Evolutionary conservation across 92 coral and sea anemone genomes (phyloP).

Genomic region (Palythoa heliodiscus): DNA sequence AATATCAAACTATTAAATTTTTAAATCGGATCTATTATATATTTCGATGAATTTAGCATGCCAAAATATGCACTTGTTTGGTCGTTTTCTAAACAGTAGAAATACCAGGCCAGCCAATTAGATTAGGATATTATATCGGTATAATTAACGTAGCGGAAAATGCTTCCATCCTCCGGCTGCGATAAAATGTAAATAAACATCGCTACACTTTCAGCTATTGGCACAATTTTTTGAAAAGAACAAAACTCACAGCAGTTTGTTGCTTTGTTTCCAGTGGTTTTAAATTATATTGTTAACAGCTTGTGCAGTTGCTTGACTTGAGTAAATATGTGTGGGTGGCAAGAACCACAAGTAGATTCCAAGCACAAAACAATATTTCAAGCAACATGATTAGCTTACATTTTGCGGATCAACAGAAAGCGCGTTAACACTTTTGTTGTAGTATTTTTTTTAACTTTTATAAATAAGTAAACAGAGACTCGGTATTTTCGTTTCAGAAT

Average conservation of each 20-base stretch:
- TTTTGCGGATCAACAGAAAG: background rate
- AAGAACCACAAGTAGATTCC: constrained; percentile 14
- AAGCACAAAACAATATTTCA: constrained; percentile 3
- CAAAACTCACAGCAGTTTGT: background rate
- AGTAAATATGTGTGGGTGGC: constrained; percentile 39
- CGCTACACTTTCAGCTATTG: constrained; percentile 11
- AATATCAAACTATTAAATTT: constrained; percentile 1
- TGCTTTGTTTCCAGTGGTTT: constrained; percentile 29
- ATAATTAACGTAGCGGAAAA: constrained; percentile 37
- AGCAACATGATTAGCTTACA: background rate
- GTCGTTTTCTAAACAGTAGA: background rate
- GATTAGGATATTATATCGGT: constrained; percentile 1
- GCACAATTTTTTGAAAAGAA: background rate
- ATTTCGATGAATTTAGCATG: background rate
- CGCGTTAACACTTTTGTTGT: background rate
- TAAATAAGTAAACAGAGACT: background rate
- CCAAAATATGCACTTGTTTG: background rate
- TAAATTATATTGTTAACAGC: constrained; percentile 21
- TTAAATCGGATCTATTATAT: constrained; percentile 3
- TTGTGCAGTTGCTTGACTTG: constrained; percentile 31
- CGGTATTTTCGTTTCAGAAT: constrained; percentile 16
- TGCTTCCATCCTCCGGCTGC: background rate
- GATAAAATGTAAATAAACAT: constrained; percentile 14
- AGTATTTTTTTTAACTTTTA: background rate
- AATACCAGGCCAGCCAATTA: constrained; percentile 25